Evolutionary conservation across 2,888 invertebrate species (phyloP).

Genomic region (Cheiracanthium punctorium): DNA sequence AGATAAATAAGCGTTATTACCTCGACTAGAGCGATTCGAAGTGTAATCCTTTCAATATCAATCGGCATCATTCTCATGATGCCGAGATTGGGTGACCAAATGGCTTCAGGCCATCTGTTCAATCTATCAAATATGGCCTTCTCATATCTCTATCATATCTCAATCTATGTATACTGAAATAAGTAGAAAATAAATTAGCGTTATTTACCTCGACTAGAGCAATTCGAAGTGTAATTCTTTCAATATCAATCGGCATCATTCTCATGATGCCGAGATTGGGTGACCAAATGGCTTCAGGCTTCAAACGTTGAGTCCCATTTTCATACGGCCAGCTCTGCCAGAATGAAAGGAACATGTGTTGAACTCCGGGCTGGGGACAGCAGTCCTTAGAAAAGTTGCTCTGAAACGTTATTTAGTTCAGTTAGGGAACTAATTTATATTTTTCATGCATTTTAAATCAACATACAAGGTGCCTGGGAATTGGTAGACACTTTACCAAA

Average conservation of each 20-base stretch:
- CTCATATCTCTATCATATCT: no score
- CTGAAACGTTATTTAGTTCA: no score
- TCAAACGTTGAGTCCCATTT: constrained; percentile 36
- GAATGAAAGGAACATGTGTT: constrained; percentile 25
- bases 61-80: constrained; percentile 29
- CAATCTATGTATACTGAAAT: no score
- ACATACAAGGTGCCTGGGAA: no score
- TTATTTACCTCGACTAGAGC: constrained; percentile 37
- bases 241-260: constrained; percentile 27
- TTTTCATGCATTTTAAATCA: no score
- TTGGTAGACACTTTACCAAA: no score
- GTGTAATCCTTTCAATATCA: constrained; percentile 19
- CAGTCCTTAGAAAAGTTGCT: not conserved
- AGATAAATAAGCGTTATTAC: no score
- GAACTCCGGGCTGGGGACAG: not conserved
- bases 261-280: constrained; percentile 23
- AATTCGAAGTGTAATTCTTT: constrained; percentile 28
- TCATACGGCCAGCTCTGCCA: constrained; percentile 47
- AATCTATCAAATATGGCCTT: no score
- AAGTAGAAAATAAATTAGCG: no score
- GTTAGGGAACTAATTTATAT: no score
- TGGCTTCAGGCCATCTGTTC: constrained; percentile 39
- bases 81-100: constrained; percentile 40
- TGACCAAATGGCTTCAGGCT: constrained; percentile 50
- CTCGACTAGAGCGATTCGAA: constrained; percentile 40